A percentile compares a stretch with the other conserved stretches of the same genome.
These are phyloP conservation scores for Pyxicephalus adspersus DNA, from an alignment of 2,113 vertebrate species.

Conservation along the genomic window DNA sequence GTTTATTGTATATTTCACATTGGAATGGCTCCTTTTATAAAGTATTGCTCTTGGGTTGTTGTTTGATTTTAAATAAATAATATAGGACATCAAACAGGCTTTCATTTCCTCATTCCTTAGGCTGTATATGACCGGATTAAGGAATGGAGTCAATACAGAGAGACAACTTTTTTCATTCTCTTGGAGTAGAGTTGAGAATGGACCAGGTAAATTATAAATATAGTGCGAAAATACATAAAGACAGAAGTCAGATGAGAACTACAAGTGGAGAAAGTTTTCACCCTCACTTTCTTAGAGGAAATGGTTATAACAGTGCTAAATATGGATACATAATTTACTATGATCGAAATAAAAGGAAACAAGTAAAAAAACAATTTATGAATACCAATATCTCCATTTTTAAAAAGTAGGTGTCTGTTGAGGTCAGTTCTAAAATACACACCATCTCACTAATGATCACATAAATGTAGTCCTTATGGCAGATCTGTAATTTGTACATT, in stretches of 20 bases:
- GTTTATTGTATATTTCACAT: too few relatives aligned
- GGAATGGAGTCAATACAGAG: background rate
- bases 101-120: background rate
- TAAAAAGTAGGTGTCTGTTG: conserved; percentile 51
- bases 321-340: background rate
- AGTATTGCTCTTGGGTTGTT: too few relatives aligned
- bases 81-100: too few relatives aligned
- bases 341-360: background rate
- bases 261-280: conserved; percentile 6
- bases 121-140: background rate
- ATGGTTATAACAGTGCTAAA: background rate
- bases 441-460: conserved; percentile 65
- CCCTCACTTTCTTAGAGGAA: background rate
- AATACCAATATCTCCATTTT: background rate
- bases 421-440: conserved; percentile 60
- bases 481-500: background rate
- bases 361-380: background rate
- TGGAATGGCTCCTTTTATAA: too few relatives aligned
- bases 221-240: background rate
- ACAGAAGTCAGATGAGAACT: conserved; percentile 2
- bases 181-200: background rate
- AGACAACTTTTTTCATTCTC: background rate
- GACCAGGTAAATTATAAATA: background rate
- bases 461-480: conserved; percentile 45
- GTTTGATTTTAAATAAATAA: too few relatives aligned